A percentile compares a stretch with the other conserved stretches of the same genome.
phyloP scores from a whole-genome alignment of 1,140 invertebrate genomes.

The Trichogramma pretiosum region DNA sequence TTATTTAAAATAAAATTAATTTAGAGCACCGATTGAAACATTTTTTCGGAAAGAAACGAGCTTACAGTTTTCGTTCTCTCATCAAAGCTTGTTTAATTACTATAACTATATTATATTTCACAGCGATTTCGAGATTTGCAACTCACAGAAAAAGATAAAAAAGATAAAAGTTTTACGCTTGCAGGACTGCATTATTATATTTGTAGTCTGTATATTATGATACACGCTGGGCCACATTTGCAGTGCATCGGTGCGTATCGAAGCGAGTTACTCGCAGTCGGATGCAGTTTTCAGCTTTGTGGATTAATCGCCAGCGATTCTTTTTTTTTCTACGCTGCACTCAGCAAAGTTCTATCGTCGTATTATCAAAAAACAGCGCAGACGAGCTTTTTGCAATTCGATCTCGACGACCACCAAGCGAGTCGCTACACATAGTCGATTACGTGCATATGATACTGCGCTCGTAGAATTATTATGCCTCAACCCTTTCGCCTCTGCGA shows the following conservation, averaged over 20 bases:
- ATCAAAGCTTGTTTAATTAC: neutral
- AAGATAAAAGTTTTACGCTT: constrained; percentile 10
- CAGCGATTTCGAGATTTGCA: neutral
- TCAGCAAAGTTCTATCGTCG: constrained; percentile 9
- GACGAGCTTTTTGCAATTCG: constrained; percentile 13
- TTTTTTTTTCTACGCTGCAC: constrained; percentile 7
- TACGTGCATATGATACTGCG: too few relatives aligned
- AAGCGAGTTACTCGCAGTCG: constrained; percentile 23
- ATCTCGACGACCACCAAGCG: neutral
- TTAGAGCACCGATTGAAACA: too few relatives aligned
- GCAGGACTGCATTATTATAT: constrained; percentile 9
- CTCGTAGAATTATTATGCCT: too few relatives aligned
- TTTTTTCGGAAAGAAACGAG: too few relatives aligned
- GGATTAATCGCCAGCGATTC: constrained; percentile 6
- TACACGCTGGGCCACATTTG: constrained; percentile 2
- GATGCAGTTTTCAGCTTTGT: constrained; percentile 15
- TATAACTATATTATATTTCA: neutral
- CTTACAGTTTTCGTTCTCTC: too few relatives aligned
- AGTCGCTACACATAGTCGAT: constrained; percentile 3
- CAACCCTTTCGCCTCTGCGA: constrained; percentile 7
- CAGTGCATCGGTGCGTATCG: constrained; percentile 12
- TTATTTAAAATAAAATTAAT: too few relatives aligned
- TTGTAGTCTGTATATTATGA: too few relatives aligned
- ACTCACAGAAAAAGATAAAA: neutral
- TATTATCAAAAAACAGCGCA: too few relatives aligned